These are phyloP conservation scores for Albula goreensis DNA, from an alignment of 2,113 vertebrate species.

Conservation along the genomic window DNA sequence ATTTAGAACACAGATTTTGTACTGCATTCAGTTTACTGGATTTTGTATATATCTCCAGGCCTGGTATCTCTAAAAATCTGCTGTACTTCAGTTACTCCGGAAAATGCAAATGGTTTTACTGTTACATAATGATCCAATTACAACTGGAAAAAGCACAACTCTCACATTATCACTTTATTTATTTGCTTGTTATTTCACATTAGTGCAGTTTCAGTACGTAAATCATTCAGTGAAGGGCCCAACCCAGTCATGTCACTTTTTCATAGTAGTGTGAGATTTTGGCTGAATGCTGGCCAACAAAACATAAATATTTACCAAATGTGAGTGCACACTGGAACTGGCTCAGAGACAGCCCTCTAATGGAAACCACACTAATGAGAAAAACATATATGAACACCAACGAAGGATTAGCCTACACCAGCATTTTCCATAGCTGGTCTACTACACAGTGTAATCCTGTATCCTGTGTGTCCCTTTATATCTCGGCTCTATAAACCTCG, in stretches of 20 bases:
- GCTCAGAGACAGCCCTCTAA: not conserved
- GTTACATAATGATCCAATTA: not conserved
- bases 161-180: not conserved
- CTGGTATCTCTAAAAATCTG: too few relatives aligned
- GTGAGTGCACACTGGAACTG: not conserved
- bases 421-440: not conserved
- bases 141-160: not conserved
- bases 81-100: too few relatives aligned
- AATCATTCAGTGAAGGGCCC: not conserved
- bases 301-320: not conserved
- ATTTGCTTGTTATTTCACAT: not conserved
- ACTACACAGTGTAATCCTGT: not conserved
- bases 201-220: not conserved
- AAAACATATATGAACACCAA: not conserved
- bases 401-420: not conserved
- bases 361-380: not conserved
- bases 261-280: not conserved
- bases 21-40: too few relatives aligned
- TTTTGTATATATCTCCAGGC: too few relatives aligned
- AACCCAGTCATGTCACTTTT: not conserved
- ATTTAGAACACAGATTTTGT: too few relatives aligned
- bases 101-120: too few relatives aligned
- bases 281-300: not conserved
- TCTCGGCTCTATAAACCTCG: not conserved
- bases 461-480: not conserved